Evolutionary conservation across 2,797 vertebrate species (phyloP).

Genomic region (Melanotaenia boesemani): DNA sequence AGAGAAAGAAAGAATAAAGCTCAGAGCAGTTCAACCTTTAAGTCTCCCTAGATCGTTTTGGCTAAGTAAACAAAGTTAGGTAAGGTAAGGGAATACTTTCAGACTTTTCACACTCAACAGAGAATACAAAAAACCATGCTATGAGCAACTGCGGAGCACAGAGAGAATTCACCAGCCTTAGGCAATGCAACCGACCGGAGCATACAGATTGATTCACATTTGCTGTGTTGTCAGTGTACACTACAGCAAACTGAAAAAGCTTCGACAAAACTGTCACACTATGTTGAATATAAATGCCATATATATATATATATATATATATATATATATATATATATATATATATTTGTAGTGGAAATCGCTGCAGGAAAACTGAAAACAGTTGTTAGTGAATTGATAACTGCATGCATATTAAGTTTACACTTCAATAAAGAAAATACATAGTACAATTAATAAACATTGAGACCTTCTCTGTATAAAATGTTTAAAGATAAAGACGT

Average conservation of each 20-base stretch:
- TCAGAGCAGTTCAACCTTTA: slow-evolving; percentile 32
- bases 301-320: too few relatives aligned
- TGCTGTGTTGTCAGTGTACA: slow-evolving; percentile 3
- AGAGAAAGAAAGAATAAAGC: slow-evolving; percentile 38
- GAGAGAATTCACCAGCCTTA: slow-evolving; percentile 29
- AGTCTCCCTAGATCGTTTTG: slow-evolving; percentile 41
- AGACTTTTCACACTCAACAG: slow-evolving; percentile 51
- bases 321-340: too few relatives aligned
- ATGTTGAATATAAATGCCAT: too few relatives aligned
- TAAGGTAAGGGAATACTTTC: slow-evolving; percentile 57
- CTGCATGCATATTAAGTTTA: too few relatives aligned
- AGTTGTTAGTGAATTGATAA: neutral
- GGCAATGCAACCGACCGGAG: slow-evolving; percentile 7
- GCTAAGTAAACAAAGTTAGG: slow-evolving; percentile 64
- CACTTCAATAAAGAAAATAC: too few relatives aligned
- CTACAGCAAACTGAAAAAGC: slow-evolving; percentile 12
- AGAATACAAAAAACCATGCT: slow-evolving; percentile 38
- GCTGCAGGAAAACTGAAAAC: neutral
- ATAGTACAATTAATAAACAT: too few relatives aligned
- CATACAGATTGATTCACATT: slow-evolving; percentile 19
- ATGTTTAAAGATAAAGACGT: too few relatives aligned
- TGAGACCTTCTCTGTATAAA: too few relatives aligned
- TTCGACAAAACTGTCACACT: neutral
- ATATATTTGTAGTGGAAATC: neutral
- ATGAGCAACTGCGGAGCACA: slow-evolving; percentile 28